phyloP scores from a whole-genome alignment of 2,113 vertebrate species.

The Crotalus horridus region DNA sequence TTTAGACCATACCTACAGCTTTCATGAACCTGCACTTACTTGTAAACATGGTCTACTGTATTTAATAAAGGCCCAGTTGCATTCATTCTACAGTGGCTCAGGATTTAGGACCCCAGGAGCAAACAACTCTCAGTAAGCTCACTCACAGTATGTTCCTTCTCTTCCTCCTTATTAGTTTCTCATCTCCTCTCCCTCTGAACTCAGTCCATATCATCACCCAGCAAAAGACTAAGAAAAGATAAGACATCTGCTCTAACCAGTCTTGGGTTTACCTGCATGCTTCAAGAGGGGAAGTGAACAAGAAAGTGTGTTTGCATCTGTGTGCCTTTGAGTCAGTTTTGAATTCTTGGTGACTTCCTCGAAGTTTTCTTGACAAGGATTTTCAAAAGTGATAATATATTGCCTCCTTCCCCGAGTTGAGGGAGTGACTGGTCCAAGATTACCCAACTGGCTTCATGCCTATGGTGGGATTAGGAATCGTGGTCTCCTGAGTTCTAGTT shows the following conservation, averaged over 20 bases:
- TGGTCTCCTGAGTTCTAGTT: not conserved
- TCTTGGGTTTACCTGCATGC: not conserved
- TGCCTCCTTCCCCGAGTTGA: not conserved
- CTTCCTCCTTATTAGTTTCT: not conserved
- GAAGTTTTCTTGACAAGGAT: not conserved
- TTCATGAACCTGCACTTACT: not conserved
- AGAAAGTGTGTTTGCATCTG: not conserved
- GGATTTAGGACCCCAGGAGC: not conserved
- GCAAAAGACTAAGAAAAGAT: not conserved
- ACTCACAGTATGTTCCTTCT: not conserved
- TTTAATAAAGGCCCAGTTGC: not conserved
- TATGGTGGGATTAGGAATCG: not conserved
- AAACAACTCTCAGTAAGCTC: not conserved
- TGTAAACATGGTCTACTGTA: not conserved
- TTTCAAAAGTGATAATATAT: not conserved
- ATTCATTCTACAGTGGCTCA: not conserved
- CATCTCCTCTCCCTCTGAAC: not conserved
- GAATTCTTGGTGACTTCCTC: not conserved
- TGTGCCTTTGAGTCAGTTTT: not conserved
- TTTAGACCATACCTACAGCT: not conserved
- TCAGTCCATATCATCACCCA: not conserved
- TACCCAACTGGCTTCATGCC: not conserved
- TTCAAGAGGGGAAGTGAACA: not conserved
- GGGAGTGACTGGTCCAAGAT: not conserved
- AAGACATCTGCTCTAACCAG: not conserved